A percentile compares a stretch with the other conserved stretches of the same genome.
Evolutionary conservation across 2,888 invertebrate species (phyloP).

Genomic region (Galeruca laticollis): DNA sequence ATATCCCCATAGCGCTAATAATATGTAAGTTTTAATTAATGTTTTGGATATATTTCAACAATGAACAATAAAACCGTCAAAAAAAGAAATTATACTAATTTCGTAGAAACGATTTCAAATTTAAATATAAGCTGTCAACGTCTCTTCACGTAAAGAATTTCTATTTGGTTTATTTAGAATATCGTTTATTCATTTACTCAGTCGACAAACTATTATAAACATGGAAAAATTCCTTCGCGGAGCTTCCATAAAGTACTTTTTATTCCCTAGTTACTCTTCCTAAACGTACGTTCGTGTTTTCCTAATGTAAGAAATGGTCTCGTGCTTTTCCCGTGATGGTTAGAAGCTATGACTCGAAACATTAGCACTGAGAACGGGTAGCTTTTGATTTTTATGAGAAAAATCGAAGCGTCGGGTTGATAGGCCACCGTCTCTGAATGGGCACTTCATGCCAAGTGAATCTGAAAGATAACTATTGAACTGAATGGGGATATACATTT

Average conservation of each 20-base stretch:
- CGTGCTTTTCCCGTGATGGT: conserved; percentile 22
- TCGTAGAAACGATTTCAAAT: too few relatives aligned
- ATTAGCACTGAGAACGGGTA: conserved; percentile 32
- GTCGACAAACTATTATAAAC: too few relatives aligned
- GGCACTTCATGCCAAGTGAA: conserved; percentile 30
- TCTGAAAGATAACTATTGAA: conserved; percentile 15
- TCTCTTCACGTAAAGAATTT: too few relatives aligned
- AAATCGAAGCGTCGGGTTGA: conserved; percentile 28
- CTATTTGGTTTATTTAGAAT: too few relatives aligned
- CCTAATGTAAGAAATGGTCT: conserved; percentile 29
- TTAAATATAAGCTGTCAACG: too few relatives aligned
- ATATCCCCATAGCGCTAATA: too few relatives aligned
- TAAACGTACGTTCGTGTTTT: conserved; percentile 17
- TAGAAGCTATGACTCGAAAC: conserved; percentile 31
- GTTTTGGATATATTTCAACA: too few relatives aligned
- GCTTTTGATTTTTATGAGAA: conserved; percentile 36
- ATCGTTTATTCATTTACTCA: too few relatives aligned
- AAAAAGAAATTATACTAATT: too few relatives aligned
- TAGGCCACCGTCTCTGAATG: conserved; percentile 29
- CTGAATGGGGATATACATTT: not conserved
- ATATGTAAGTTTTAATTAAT: too few relatives aligned
- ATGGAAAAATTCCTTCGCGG: not conserved
- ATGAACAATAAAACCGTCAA: too few relatives aligned
- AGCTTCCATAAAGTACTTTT: not conserved
- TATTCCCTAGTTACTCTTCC: not conserved